A percentile compares a stretch with the other conserved stretches of the same genome.
These are phyloP conservation scores for Mastacembelus armatus DNA, from an alignment of 2,797 vertebrate genomes.

Conservation along the genomic window DNA sequence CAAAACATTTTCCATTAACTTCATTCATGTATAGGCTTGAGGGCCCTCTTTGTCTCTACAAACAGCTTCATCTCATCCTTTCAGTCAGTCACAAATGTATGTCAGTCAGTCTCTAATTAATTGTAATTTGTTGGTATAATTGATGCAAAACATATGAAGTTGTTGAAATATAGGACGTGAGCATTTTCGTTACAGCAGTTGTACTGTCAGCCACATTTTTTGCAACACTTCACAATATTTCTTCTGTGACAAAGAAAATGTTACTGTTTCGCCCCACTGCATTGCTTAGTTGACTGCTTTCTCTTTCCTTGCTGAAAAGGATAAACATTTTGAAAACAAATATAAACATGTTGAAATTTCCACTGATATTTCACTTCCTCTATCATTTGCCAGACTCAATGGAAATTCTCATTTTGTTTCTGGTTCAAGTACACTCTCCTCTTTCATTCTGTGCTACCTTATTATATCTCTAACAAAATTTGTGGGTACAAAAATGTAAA, in stretches of 20 bases:
- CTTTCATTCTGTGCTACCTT: not conserved
- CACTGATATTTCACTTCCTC: slow-evolving; percentile 16
- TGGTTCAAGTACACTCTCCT: not conserved
- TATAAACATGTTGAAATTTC: too few species aligned
- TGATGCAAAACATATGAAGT: slow-evolving; percentile 1
- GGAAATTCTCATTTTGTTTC: not conserved
- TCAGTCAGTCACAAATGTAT: slow-evolving; percentile 9
- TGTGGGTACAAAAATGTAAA: not conserved
- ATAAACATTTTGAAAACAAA: slow-evolving; percentile 32
- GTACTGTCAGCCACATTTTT: too few species aligned
- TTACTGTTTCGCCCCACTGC: not conserved
- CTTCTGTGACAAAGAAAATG: slow-evolving; percentile 7
- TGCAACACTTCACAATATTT: slow-evolving; percentile 9
- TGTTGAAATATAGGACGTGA: too few species aligned
- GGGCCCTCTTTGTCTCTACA: slow-evolving; percentile 58
- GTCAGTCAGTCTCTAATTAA: slow-evolving; percentile 6
- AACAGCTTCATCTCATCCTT: slow-evolving; percentile 32
- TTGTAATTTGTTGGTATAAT: not conserved
- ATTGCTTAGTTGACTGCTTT: slow-evolving; percentile 7
- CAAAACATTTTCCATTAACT: slow-evolving; percentile 68
- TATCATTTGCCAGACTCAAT: slow-evolving; percentile 2
- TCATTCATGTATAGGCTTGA: slow-evolving; percentile 51
- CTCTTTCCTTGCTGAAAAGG: slow-evolving; percentile 20
- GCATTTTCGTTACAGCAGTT: too few species aligned
- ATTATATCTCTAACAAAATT: not conserved